Conservation (phyloP, 2,888 invertebrate species). For the Sminthurinus aureus region DNA sequence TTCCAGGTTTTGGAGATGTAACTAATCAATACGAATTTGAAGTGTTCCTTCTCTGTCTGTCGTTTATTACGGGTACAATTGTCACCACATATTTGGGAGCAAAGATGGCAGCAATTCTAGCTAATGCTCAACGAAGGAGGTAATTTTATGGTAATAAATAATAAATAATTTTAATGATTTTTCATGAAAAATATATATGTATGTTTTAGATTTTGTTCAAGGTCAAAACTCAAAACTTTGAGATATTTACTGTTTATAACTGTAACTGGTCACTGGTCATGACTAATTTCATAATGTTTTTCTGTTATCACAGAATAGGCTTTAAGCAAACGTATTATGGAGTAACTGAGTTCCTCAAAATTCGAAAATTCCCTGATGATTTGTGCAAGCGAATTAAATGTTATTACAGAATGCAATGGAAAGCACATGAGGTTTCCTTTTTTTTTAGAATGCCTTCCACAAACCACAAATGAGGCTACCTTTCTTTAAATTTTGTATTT, state of each 20-base stretch:
- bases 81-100: slow-evolving; percentile 47
- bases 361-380: slow-evolving; percentile 48
- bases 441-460: not conserved
- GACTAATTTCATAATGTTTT: no score
- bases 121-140: slow-evolving; percentile 52
- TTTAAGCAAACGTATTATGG: slow-evolving; percentile 55
- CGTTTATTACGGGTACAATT: slow-evolving; percentile 47
- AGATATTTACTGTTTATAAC: no score
- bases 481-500: no score
- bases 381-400: slow-evolving; percentile 42
- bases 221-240: no score
- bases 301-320: slow-evolving; percentile 35
- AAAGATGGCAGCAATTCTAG: slow-evolving; percentile 51
- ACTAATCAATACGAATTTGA: slow-evolving; percentile 16
- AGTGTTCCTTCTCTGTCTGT: slow-evolving; percentile 36
- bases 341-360: slow-evolving; percentile 50
- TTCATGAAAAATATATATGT: not conserved
- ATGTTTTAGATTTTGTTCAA: not conserved
- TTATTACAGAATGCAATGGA: slow-evolving; percentile 56
- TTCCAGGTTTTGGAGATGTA: slow-evolving; percentile 55
- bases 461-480: slow-evolving; percentile 41
- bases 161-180: not conserved
- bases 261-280: no score
- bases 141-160: slow-evolving; percentile 14
- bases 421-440: slow-evolving; percentile 43